phyloP scores from a whole-genome alignment of 92 coral and sea anemone genomes.

The Isaurus tuberculatus region DNA sequence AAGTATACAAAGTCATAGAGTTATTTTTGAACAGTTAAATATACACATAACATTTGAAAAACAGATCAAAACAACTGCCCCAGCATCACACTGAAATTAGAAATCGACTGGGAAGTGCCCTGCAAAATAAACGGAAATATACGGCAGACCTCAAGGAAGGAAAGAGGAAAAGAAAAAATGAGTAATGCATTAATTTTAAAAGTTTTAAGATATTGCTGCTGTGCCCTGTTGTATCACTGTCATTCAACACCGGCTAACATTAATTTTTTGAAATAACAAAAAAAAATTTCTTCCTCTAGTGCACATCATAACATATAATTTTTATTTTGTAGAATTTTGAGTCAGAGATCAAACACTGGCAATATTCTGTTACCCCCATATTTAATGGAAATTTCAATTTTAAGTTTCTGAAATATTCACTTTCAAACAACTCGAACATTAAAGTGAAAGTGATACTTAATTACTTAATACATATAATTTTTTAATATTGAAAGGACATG shows the following conservation, averaged over 20 bases:
- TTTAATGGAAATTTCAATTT: background rate
- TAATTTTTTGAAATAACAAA: background rate
- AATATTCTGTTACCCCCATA: background rate
- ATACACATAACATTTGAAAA: background rate
- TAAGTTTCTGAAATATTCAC: background rate
- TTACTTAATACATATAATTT: no score
- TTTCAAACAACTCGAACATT: background rate
- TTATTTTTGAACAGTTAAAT: background rate
- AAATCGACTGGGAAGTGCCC: constrained; percentile 41
- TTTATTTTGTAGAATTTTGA: background rate
- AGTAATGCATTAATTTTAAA: background rate
- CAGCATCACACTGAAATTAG: constrained; percentile 13
- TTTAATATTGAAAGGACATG: no score
- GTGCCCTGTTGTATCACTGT: background rate
- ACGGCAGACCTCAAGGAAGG: constrained; percentile 27
- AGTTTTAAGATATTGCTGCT: background rate
- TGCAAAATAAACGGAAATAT: constrained; percentile 45
- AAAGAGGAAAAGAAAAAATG: constrained; percentile 39
- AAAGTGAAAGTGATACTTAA: background rate
- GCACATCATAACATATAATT: background rate
- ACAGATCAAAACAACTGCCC: constrained; percentile 7
- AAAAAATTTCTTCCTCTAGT: background rate
- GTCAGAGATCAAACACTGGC: background rate
- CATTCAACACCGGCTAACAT: background rate
- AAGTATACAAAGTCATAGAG: background rate